Percentiles rank a stretch among this genome's conserved stretches.
Evolutionary conservation across 2,888 invertebrate species (phyloP).

Genomic region (Penaeus monodon): DNA sequence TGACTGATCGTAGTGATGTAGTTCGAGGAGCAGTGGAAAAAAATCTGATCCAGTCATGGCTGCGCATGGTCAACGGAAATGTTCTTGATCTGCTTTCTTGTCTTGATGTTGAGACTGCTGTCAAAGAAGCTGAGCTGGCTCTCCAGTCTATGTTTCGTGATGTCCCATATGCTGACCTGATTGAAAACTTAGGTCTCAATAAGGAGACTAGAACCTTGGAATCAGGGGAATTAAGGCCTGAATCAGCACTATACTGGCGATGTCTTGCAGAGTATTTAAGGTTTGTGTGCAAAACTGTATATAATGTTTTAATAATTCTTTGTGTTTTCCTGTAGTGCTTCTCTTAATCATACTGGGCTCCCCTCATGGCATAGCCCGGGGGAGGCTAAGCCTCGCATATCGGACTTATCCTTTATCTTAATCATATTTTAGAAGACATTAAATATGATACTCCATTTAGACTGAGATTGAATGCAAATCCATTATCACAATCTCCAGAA

Average conservation of each 20-base stretch:
- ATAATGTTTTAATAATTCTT: too few species aligned
- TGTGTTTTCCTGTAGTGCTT: too few species aligned
- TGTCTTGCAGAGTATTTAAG: conserved; percentile 74
- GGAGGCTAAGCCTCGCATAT: too few species aligned
- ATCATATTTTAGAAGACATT: too few species aligned
- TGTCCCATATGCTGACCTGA: conserved; percentile 70
- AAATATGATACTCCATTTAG: too few species aligned
- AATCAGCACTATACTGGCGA: conserved; percentile 77
- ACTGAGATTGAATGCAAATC: background rate
- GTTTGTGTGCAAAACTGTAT: conserved; percentile 66
- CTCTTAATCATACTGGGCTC: too few species aligned
- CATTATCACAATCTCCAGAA: conserved; percentile 33
- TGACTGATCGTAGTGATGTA: conserved; percentile 76
- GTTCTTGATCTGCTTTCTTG: conserved; percentile 81
- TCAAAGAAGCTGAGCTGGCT: conserved; percentile 69
- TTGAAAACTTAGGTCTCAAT: conserved; percentile 71
- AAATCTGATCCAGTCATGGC: conserved; percentile 79
- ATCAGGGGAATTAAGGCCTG: conserved; percentile 73
- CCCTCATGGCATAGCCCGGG: too few species aligned
- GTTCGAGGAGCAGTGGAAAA: conserved; percentile 68
- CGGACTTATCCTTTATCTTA: too few species aligned
- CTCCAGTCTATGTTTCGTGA: conserved; percentile 67
- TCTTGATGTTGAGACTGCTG: conserved; percentile 80
- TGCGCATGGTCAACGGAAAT: conserved; percentile 80
- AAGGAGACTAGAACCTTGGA: conserved; percentile 72